phyloP scores from a whole-genome alignment of 2,888 invertebrate species.

The Meganola albula region DNA sequence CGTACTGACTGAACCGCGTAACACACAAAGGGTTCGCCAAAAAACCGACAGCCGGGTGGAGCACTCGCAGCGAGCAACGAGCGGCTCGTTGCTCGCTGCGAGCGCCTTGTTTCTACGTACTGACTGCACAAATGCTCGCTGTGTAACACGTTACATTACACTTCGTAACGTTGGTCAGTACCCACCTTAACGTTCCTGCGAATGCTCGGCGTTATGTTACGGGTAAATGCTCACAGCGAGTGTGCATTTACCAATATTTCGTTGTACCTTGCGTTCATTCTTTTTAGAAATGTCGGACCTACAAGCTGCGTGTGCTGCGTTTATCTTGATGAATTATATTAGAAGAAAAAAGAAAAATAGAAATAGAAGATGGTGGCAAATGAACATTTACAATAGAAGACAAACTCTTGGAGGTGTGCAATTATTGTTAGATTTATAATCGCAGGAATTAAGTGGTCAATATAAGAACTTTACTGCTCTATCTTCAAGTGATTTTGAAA shows the following conservation, averaged over 20 bases:
- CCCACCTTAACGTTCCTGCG: slow-evolving; percentile 6
- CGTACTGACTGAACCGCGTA: slow-evolving; percentile 22
- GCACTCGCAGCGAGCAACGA: slow-evolving; percentile 19
- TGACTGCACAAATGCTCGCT: slow-evolving; percentile 17
- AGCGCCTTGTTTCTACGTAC: slow-evolving; percentile 14
- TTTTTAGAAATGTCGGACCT: background rate
- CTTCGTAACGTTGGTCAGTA: slow-evolving; percentile 16
- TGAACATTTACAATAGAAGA: background rate
- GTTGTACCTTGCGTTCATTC: no score
- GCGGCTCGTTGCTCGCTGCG: slow-evolving; percentile 18
- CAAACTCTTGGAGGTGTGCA: background rate
- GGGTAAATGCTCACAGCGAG: slow-evolving; percentile 30
- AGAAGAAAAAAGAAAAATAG: background rate
- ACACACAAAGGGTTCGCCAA: slow-evolving; percentile 24
- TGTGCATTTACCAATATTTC: no score
- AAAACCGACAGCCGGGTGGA: slow-evolving; percentile 22
- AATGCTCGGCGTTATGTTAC: slow-evolving; percentile 34
- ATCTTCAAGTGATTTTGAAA: background rate
- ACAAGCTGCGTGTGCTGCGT: background rate
- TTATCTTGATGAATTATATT: background rate
- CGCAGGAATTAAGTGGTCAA: background rate
- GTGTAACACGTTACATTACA: slow-evolving; percentile 13
- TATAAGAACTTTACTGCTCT: background rate
- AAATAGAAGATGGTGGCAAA: background rate
- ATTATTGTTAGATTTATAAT: background rate